A percentile compares a stretch with the other conserved stretches of the same genome.
phyloP scores from a whole-genome alignment of 2,888 invertebrate species.

The Agrotis exclamationis region DNA sequence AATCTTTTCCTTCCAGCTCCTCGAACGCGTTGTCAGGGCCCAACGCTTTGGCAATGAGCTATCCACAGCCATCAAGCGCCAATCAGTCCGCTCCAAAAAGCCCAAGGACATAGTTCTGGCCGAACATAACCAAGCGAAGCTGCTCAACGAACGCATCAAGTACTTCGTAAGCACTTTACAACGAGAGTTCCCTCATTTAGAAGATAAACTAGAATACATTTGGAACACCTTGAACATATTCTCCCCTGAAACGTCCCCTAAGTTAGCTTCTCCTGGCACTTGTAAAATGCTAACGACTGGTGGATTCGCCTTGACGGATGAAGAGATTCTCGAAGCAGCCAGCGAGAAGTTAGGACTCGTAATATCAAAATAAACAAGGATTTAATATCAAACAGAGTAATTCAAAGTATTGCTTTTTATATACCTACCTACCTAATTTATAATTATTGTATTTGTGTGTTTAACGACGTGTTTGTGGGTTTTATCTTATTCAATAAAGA shows the following conservation, averaged over 20 bases:
- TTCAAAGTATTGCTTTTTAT: neutral
- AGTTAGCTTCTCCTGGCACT: constrained; percentile 67
- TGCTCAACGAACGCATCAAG: constrained; percentile 91
- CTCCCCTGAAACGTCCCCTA: constrained; percentile 76
- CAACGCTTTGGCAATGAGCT: constrained; percentile 93
- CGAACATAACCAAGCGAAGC: constrained; percentile 91
- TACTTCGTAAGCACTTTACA: constrained; percentile 91
- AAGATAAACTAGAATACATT: constrained; percentile 81
- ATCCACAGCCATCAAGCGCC: constrained; percentile 85
- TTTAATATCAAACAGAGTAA: neutral
- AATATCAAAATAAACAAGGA: neutral
- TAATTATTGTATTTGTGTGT: constrained; percentile 30
- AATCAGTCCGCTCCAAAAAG: constrained; percentile 79
- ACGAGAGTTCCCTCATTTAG: constrained; percentile 92
- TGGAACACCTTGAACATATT: constrained; percentile 88
- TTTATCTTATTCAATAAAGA: constrained; percentile 47
- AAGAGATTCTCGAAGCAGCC: constrained; percentile 36
- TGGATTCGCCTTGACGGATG: constrained; percentile 50
- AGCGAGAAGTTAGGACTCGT: neutral
- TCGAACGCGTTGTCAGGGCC: constrained; percentile 92
- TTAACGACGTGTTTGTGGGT: constrained; percentile 29
- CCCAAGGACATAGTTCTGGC: constrained; percentile 87
- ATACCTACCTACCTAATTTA: too few relatives aligned
- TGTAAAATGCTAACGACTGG: constrained; percentile 15
- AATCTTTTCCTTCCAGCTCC: constrained; percentile 74